phyloP scores from a whole-genome alignment of 2,113 vertebrate species.

The Nothobranchius furzeri region DNA sequence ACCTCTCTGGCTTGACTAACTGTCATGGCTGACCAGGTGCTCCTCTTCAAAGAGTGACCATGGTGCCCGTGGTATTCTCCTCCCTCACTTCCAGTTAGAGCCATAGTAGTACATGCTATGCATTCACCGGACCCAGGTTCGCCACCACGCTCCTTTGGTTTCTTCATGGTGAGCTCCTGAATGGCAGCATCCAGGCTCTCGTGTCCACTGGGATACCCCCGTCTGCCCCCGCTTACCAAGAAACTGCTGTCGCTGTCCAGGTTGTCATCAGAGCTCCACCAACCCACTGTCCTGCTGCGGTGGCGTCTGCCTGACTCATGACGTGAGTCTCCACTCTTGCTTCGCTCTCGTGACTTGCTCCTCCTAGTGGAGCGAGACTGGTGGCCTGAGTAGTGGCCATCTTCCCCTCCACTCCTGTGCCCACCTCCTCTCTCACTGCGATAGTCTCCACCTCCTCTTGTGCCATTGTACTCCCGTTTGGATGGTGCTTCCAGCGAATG shows the following conservation, averaged over 20 bases:
- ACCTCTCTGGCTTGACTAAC: slow-evolving; percentile 97
- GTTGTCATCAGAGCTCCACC: slow-evolving; percentile 99
- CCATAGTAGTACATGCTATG: slow-evolving; percentile 92
- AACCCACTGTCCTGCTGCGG: slow-evolving; percentile 90
- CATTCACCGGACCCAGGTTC: slow-evolving; percentile 89
- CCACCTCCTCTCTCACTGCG: slow-evolving; percentile 80
- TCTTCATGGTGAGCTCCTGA: slow-evolving; percentile 95
- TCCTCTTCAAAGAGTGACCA: slow-evolving; percentile 92
- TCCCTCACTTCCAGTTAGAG: slow-evolving; percentile 83
- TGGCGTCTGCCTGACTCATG: slow-evolving; percentile 84
- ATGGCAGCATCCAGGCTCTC: slow-evolving; percentile 95
- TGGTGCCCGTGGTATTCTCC: slow-evolving; percentile 63
- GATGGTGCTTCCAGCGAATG: slow-evolving; percentile 94
- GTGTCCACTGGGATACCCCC: slow-evolving; percentile 84
- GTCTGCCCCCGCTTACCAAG: slow-evolving; percentile 80
- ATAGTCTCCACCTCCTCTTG: slow-evolving; percentile 83
- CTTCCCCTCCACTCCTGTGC: slow-evolving; percentile 85
- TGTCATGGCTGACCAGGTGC: slow-evolving; percentile 98
- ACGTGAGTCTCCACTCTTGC: slow-evolving; percentile 94
- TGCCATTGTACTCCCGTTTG: slow-evolving; percentile 93
- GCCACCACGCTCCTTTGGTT: slow-evolving; percentile 79
- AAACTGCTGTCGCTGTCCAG: slow-evolving; percentile 98
- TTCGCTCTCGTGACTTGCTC: slow-evolving; percentile 88
- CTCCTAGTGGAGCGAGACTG: slow-evolving; percentile 86
- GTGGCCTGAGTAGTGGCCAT: slow-evolving; percentile 80